Percentiles rank a stretch among this genome's conserved stretches.
These are phyloP conservation scores for Brachypteracias leptosomus DNA, from an alignment of 2,113 vertebrate genomes.

Conservation along the genomic window DNA sequence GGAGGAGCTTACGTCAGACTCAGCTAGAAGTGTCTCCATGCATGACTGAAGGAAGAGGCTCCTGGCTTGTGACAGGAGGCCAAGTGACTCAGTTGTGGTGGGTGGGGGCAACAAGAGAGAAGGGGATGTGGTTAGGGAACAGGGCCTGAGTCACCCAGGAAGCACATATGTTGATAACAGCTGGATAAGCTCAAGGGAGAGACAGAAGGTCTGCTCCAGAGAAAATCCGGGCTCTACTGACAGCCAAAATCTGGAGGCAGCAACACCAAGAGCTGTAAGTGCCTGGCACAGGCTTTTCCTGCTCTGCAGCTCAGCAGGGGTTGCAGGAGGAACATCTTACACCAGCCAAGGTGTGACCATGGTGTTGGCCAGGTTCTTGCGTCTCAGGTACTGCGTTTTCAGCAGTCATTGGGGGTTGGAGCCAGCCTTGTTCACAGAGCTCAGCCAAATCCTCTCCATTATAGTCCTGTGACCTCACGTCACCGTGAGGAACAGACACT, in stretches of 20 bases:
- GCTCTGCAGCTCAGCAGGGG: not conserved
- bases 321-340: not conserved
- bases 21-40: not conserved
- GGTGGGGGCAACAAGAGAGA: not conserved
- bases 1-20: not conserved
- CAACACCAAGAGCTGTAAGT: not conserved
- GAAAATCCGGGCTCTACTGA: not conserved
- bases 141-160: constrained; percentile 15
- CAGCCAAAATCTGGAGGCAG: not conserved
- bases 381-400: rapidly evolving
- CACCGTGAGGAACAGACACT: rapidly evolving
- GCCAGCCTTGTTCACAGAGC: not conserved
- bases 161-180: constrained; percentile 31
- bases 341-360: not conserved
- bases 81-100: constrained; percentile 38
- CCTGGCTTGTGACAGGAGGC: not conserved
- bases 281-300: not conserved
- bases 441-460: not conserved
- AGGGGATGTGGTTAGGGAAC: constrained; percentile 49
- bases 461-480: not conserved
- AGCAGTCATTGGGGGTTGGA: not conserved
- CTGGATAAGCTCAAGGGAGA: not conserved
- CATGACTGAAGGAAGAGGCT: not conserved
- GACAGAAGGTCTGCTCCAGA: not conserved
- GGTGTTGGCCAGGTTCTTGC: not conserved